Conservation (phyloP, 53 echinoderm and acorn worm genomes). For the Zoroaster sp. region DNA sequence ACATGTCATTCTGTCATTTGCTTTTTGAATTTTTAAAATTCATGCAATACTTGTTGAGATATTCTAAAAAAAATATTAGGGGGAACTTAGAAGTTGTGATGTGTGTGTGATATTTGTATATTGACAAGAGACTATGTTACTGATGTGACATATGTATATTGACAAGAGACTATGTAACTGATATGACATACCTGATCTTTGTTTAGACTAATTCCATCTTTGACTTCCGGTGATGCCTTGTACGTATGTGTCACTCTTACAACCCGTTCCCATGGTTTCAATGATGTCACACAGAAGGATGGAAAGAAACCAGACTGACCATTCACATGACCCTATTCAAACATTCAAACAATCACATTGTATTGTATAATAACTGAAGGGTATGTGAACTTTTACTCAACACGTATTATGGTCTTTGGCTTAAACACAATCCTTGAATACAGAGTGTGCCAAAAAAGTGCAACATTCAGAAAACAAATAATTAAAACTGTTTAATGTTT, state of each 20-base stretch:
- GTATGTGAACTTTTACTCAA: too few species aligned
- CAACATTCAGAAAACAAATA: too few species aligned
- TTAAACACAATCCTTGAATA: too few species aligned
- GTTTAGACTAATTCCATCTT: conserved; percentile 72
- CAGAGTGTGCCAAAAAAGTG: too few species aligned
- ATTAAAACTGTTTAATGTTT: too few species aligned
- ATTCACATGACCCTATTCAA: conserved; percentile 71
- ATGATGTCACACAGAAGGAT: conserved; percentile 83
- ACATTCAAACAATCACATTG: conserved; percentile 51
- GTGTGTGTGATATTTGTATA: neutral
- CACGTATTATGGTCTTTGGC: too few species aligned
- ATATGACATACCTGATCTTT: conserved; percentile 77
- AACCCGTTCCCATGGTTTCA: conserved; percentile 85
- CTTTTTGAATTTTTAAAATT: too few species aligned
- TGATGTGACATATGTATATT: neutral
- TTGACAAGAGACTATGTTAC: neutral
- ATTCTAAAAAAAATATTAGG: too few species aligned
- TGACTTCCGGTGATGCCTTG: conserved; percentile 70
- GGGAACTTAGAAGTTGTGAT: too few species aligned
- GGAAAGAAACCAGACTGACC: conserved; percentile 85
- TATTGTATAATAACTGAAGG: too few species aligned
- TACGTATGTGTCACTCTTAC: conserved; percentile 69
- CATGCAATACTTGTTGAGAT: too few species aligned
- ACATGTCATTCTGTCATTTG: too few species aligned
- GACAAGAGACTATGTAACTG: neutral